A percentile compares a stretch with the other conserved stretches of the same genome.
Conservation (phyloP, 2,888 invertebrate genomes). For the Xanthia togata region DNA sequence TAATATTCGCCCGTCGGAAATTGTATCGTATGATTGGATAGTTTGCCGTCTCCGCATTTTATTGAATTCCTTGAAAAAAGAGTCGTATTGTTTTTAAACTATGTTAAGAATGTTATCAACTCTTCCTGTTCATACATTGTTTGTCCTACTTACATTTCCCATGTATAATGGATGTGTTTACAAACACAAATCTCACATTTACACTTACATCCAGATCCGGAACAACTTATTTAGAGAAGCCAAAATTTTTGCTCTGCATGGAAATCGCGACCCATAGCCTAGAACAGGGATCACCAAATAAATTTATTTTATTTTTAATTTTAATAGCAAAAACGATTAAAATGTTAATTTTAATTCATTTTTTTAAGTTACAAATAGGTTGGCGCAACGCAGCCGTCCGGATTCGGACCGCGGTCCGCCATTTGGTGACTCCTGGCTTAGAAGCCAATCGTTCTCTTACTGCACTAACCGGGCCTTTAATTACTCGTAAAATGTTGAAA, state of each 20-base stretch:
- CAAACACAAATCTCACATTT: background rate
- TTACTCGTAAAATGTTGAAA: background rate
- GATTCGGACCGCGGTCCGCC: no score
- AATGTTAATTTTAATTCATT: no score
- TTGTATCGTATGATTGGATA: constrained; percentile 21
- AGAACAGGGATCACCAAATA: no score
- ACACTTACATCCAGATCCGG: background rate
- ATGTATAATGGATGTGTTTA: background rate
- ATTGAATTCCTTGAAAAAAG: constrained; percentile 10
- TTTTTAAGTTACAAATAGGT: no score
- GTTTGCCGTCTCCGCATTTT: constrained; percentile 12
- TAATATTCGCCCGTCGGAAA: constrained; percentile 3
- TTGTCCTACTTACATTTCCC: background rate
- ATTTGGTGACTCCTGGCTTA: background rate
- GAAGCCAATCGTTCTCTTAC: background rate
- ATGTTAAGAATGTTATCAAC: background rate
- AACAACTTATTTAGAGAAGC: background rate
- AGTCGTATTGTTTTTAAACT: background rate
- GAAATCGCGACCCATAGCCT: no score
- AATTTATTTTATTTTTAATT: no score
- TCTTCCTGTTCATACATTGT: background rate
- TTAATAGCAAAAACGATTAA: no score
- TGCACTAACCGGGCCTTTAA: background rate
- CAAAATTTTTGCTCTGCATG: background rate
- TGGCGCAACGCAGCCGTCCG: no score